A percentile compares a stretch with the other conserved stretches of the same genome.
phyloP scores from a whole-genome alignment of 2,888 invertebrate species.

The Priocnemis perturbator region DNA sequence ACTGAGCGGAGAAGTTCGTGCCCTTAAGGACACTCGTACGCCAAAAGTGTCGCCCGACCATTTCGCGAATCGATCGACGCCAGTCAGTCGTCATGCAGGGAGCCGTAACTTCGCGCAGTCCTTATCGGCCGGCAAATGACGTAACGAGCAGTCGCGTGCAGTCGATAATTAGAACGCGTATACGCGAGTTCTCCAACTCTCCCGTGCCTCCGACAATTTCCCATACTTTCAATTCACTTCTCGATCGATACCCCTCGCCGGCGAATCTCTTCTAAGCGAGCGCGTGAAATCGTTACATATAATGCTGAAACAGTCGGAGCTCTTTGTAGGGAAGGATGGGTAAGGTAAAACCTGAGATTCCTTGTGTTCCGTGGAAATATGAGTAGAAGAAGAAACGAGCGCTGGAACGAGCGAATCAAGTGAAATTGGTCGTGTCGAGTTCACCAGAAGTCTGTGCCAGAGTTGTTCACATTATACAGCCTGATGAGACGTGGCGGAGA shows the following conservation, averaged over 20 bases:
- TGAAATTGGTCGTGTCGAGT: not conserved
- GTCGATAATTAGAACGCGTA: constrained; percentile 33
- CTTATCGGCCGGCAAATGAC: constrained; percentile 2
- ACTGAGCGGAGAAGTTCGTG: too few relatives aligned
- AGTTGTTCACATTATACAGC: constrained; percentile 32
- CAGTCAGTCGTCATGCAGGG: not conserved
- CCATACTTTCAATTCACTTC: not conserved
- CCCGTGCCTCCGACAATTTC: constrained; percentile 1
- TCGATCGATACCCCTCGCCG: too few relatives aligned
- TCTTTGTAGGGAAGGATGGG: too few relatives aligned
- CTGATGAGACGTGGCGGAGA: constrained; percentile 17
- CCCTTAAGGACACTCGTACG: too few relatives aligned
- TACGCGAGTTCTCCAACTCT: constrained; percentile 21
- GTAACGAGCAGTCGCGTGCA: constrained; percentile 37
- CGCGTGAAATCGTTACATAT: too few relatives aligned
- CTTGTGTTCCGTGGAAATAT: too few relatives aligned
- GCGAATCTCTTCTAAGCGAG: too few relatives aligned
- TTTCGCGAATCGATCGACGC: not conserved
- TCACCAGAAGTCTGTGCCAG: constrained; percentile 34
- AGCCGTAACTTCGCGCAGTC: not conserved
- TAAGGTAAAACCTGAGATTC: too few relatives aligned
- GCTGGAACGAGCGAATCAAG: too few relatives aligned
- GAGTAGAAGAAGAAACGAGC: too few relatives aligned
- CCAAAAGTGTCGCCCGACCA: too few relatives aligned
- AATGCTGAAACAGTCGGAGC: too few relatives aligned